Conservation (phyloP, 2,888 invertebrate species). For the Agriopis aurantiaria region DNA sequence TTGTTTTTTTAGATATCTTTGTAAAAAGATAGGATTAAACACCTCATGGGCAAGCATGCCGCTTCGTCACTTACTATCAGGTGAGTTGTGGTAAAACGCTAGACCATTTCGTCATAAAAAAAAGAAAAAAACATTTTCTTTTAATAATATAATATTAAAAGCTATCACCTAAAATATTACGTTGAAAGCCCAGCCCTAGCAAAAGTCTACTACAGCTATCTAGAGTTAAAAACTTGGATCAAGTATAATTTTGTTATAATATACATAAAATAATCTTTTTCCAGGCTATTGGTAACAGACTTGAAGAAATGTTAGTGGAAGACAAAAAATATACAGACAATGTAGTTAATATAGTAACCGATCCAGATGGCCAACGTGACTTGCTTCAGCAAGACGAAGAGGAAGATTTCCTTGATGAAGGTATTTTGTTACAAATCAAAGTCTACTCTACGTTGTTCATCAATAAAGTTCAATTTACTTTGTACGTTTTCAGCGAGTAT, state of each 20-base stretch:
- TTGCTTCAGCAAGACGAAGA: constrained; percentile 95
- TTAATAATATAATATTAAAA: neutral
- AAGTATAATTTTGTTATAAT: neutral
- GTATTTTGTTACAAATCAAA: constrained; percentile 68
- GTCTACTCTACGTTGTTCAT: constrained; percentile 3
- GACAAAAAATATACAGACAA: constrained; percentile 91
- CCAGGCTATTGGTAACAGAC: constrained; percentile 92
- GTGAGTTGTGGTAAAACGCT: too few species aligned
- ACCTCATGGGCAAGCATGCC: too few species aligned
- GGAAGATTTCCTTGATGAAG: constrained; percentile 99
- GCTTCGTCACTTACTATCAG: too few species aligned
- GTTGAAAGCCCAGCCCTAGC: too few species aligned
- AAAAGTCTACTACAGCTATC: too few species aligned
- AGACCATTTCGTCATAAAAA: too few species aligned
- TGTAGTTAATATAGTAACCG: constrained; percentile 89
- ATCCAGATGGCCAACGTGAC: constrained; percentile 93
- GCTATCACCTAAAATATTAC: too few species aligned
- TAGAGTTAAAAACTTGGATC: too few species aligned
- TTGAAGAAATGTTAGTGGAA: constrained; percentile 95
- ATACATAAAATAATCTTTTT: constrained; percentile 26
- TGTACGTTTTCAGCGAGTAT: constrained; percentile 86
- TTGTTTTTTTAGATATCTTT: too few species aligned
- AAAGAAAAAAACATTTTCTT: neutral
- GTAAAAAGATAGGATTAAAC: too few species aligned
- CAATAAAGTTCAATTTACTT: constrained; percentile 33